Evolutionary conservation across 2,797 vertebrate genomes (phyloP).

Genomic region (Glyptemys insculpta): DNA sequence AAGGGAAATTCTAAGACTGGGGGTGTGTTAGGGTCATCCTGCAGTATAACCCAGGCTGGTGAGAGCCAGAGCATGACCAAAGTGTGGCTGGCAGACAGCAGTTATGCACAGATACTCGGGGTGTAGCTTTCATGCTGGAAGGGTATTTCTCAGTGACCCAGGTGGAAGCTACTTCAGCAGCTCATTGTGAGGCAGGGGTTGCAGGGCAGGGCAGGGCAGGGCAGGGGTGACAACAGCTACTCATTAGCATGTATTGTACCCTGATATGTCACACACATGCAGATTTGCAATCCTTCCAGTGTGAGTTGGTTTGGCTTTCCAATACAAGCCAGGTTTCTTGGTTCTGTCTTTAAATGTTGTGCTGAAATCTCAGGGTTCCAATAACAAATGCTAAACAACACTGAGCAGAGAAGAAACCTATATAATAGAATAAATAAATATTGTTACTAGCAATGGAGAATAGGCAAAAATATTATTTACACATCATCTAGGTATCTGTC

Average conservation of each 20-base stretch:
- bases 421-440: not conserved
- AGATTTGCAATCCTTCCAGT: not conserved
- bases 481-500: not conserved
- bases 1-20: too few relatives aligned
- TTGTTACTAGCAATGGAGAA: not conserved
- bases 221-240: not conserved
- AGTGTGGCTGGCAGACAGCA: not conserved
- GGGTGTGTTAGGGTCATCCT: too few relatives aligned
- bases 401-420: not conserved
- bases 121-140: not conserved
- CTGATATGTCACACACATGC: not conserved
- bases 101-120: not conserved
- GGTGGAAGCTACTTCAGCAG: not conserved
- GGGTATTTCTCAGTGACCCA: not conserved
- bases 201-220: not conserved
- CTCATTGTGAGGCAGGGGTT: not conserved
- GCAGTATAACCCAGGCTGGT: not conserved
- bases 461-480: not conserved
- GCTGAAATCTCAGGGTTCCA: not conserved
- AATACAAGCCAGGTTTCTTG: not conserved
- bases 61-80: not conserved
- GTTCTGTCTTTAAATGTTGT: not conserved
- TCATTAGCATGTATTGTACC: not conserved
- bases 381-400: not conserved
- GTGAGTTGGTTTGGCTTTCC: not conserved